Base-by-base conservation (phyloP, 2,113 vertebrate species). In the Terrapene triunguis region DNA sequence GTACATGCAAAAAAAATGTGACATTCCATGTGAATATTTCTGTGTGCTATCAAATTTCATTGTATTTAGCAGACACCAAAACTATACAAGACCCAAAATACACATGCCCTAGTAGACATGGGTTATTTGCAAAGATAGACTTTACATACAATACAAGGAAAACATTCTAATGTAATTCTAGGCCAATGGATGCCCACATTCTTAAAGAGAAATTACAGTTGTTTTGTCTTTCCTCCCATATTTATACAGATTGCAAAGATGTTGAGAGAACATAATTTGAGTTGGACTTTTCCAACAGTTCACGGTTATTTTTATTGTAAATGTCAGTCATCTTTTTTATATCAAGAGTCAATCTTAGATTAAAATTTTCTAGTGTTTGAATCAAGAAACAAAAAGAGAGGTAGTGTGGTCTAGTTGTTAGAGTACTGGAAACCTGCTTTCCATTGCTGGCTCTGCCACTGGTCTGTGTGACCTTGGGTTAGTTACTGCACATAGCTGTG, bases 201-300 rank as follows among this genome's bases (percentile, higher is more conserved):
- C 89, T 97, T 95, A 95, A 97, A 94, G 96, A 85, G 93, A 97
- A 97, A 97, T 96, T 96, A 96, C 94, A 96, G 94, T 89, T 97
- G 89, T 38, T 97, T 97, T 98, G 95, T 93, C 91, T 97, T 97
- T 92, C 93, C 1, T 1, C 93, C 95, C 82, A 0, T 96, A 95
- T 95, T 97, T 95, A 89, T 95, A 96, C 96, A 97, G 96, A 97
- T 96, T 97, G 96, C 94, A 96, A 97, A 97, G 96, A 93, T 96
- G 93, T 96, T 97, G 97, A 96, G 94, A 93, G 92, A 97, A 94
- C 95, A 95, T 0, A 48, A 93, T 96, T 95, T 44, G 94, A 97
- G 93, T 85, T 59, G 93, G 95, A 87, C 93, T 92, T 92, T 95
- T 95, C 96, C 93, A 79, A 89, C 79, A 79, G 91, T 95, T 96